These are phyloP conservation scores for Anthopleura sola DNA, from an alignment of 64 coral and sea anemone genomes.

Conservation along the genomic window DNA sequence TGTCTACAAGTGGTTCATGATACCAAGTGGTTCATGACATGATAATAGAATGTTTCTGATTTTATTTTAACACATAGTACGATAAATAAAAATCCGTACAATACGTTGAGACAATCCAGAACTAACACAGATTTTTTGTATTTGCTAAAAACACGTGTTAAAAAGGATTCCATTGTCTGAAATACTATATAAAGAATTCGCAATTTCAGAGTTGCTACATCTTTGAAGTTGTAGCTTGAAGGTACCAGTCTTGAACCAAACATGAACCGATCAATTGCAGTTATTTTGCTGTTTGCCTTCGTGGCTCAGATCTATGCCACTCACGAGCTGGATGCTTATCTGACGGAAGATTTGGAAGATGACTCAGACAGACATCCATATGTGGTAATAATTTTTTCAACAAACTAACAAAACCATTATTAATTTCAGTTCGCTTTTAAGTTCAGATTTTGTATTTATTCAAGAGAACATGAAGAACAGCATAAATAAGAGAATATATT, in stretches of 20 bases:
- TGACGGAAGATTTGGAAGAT: background rate
- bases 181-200: background rate
- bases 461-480: too few relatives aligned
- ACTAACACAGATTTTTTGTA: slow-evolving; percentile 5
- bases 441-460: too few relatives aligned
- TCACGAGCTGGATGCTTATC: background rate
- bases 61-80: background rate
- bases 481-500: too few relatives aligned
- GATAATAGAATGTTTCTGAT: background rate
- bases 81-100: background rate
- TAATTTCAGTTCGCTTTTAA: too few relatives aligned
- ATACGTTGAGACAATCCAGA: background rate
- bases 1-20: background rate
- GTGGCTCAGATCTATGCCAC: slow-evolving; percentile 30
- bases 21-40: too few relatives aligned
- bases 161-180: background rate
- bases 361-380: slow-evolving; percentile 12
- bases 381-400: too few relatives aligned
- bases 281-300: slow-evolving; percentile 28
- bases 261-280: slow-evolving; percentile 7
- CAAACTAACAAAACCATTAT: too few relatives aligned
- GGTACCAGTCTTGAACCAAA: background rate
- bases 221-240: slow-evolving; percentile 6
- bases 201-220: background rate
- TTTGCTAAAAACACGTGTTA: background rate